Base-by-base conservation (phyloP, 1,140 invertebrate species). In the Zaprionus nigranus region DNA sequence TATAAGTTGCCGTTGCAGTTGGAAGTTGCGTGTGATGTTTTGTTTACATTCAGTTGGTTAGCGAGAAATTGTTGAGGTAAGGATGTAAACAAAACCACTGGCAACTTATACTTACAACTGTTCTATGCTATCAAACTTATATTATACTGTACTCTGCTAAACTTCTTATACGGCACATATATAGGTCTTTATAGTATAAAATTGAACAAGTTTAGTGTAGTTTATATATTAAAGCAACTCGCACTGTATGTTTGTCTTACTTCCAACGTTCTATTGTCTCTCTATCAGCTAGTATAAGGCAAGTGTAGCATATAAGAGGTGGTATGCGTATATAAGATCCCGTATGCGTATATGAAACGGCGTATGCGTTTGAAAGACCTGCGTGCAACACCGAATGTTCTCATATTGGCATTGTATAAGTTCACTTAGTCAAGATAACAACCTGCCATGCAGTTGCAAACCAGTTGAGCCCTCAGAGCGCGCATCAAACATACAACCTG, bases 61-160 rank as follows among this genome's bases (percentile, higher is more conserved):
- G 17, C 7, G 9, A 53, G 13, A 22, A 22, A 22, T 11, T 28
- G 40, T 46, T 46, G 40, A 43, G 40, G n/a, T 43, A 43, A n/a
- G 40, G 6, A 56, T n/a, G 53, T 56, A 56, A 56, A 30, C 53
- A 56, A 56, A 56, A 30, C 53, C 22, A 63, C 77, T 58, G 49
- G 40, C 61, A 59, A 22, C 46, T 26, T 15, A 15, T 24, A 56
- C 11, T 2, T 2, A 9, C 65, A 82, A 83, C 81, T 83, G 81
- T 83, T 83, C 83, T 83, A 83, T 76, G 30, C 59, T 71, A 75
- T 34, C 6, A 20, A 13, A 20, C 43, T 63, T 43, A 66, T 58
- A 66, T 30, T 54, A 64, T 54, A 53, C 17, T 9, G 2, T 12
- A 7, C 3, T 49, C 26, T 30, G 3, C 13, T 36, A 36, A 66